Evolutionary conservation across 2,888 invertebrate genomes (phyloP).

Genomic region (Pseudolycoriella hygida): DNA sequence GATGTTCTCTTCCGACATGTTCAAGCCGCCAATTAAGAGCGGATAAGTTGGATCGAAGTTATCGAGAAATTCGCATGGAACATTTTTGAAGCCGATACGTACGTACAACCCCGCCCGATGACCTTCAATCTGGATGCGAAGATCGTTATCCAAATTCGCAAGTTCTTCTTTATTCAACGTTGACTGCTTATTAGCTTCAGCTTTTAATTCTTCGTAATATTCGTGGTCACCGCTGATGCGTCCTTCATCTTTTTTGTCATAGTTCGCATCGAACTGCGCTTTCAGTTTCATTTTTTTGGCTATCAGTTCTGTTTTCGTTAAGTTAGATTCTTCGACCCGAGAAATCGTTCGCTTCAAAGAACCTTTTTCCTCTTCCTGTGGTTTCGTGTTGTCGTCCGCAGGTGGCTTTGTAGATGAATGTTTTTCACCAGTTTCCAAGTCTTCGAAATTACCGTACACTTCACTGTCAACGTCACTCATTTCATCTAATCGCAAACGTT

Average conservation of each 20-base stretch:
- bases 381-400: conserved; percentile 16
- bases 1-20: conserved; percentile 87
- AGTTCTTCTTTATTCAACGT: conserved; percentile 87
- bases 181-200: conserved; percentile 71
- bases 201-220: conserved; percentile 82
- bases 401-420: conserved; percentile 7
- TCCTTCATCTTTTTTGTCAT: conserved; percentile 52
- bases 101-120: conserved; percentile 92
- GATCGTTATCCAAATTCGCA: conserved; percentile 71
- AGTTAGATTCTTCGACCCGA: conserved; percentile 31
- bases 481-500: conserved; percentile 63
- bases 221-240: conserved; percentile 47
- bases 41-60: conserved; percentile 90
- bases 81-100: conserved; percentile 51
- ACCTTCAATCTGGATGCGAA: conserved; percentile 86
- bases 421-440: conserved; percentile 73
- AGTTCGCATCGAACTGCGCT: conserved; percentile 86
- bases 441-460: conserved; percentile 87
- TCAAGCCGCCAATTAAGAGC: conserved; percentile 76
- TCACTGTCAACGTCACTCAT: conserved; percentile 60
- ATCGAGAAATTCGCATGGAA: conserved; percentile 79
- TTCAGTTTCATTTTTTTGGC: conserved; percentile 83
- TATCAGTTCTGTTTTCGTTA: conserved; percentile 39
- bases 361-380: conserved; percentile 9
- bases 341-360: conserved; percentile 23